Conservation (phyloP, 2,797 vertebrate genomes). For the Rhinophrynus dorsalis region DNA sequence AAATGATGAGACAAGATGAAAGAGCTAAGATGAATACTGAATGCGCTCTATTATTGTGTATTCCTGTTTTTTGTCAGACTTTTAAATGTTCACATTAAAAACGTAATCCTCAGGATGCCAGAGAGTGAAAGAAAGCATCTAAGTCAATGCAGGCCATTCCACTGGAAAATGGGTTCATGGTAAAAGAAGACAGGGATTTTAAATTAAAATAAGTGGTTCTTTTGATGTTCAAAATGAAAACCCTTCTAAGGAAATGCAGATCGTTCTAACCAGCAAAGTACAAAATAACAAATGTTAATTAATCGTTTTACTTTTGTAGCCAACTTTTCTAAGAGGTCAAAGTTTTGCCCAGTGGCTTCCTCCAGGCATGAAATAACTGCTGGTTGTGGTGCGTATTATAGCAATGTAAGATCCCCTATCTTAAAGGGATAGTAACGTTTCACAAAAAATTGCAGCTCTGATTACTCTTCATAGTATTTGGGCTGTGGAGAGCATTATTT, state of each 20-base stretch:
- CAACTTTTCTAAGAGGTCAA: too few relatives aligned
- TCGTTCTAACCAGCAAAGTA: neutral
- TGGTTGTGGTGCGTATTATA: too few relatives aligned
- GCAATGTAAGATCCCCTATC: too few relatives aligned
- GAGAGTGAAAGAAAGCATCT: neutral
- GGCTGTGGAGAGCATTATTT: too few relatives aligned
- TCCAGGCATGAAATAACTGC: too few relatives aligned
- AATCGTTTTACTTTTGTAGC: neutral
- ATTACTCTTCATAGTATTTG: too few relatives aligned
- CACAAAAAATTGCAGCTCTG: too few relatives aligned
- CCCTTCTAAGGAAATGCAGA: neutral
- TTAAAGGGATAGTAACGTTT: too few relatives aligned
- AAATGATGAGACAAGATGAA: neutral
- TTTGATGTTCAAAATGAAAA: constrained; percentile 6
- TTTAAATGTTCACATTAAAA: neutral
- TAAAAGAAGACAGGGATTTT: neutral
- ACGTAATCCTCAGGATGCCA: neutral
- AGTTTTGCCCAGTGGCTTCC: too few relatives aligned
- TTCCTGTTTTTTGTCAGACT: neutral
- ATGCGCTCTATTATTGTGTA: neutral
- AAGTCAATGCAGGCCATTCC: neutral
- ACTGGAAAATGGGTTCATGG: neutral
- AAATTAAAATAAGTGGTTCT: constrained; percentile 3
- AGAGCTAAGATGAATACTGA: neutral
- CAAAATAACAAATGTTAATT: neutral